A percentile compares a stretch with the other conserved stretches of the same genome.
Conservation (phyloP, 1,140 invertebrate species). For the Cherax quadricarinatus region DNA sequence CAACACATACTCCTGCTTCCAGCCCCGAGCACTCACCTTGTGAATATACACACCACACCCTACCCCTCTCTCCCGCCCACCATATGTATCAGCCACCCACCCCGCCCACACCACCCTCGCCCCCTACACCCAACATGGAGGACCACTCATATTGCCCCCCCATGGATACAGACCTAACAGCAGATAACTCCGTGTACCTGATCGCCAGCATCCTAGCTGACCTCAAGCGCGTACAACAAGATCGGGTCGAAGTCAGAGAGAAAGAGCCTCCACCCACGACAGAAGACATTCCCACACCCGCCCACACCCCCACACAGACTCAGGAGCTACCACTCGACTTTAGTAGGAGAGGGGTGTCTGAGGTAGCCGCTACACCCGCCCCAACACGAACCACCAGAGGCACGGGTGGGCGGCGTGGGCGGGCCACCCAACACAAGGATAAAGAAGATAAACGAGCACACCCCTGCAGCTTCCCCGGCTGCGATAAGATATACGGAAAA, state of each 20-base stretch:
- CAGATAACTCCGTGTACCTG: constrained; percentile 75
- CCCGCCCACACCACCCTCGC: constrained; percentile 62
- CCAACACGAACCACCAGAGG: not conserved
- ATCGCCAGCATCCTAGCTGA: constrained; percentile 82
- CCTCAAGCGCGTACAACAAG: constrained; percentile 80
- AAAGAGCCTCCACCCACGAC: constrained; percentile 1
- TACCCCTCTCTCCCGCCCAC: constrained; percentile 54
- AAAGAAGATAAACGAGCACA: constrained; percentile 78
- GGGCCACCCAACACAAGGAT: constrained; percentile 75
- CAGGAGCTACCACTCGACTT: constrained; percentile 41
- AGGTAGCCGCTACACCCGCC: constrained; percentile 29
- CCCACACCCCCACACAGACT: not conserved
- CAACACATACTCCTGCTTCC: constrained; percentile 61
- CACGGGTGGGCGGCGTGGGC: constrained; percentile 45
- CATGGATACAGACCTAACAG: constrained; percentile 41
- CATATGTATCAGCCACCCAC: constrained; percentile 65
- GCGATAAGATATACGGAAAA: constrained; percentile 87
- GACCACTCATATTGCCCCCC: constrained; percentile 45
- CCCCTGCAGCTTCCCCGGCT: constrained; percentile 84
- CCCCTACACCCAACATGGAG: constrained; percentile 47
- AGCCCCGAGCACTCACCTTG: constrained; percentile 63
- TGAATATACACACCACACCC: constrained; percentile 53
- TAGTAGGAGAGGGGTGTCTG: constrained; percentile 52
- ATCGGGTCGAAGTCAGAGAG: constrained; percentile 76
- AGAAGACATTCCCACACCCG: constrained; percentile 15